Percentiles rank a stretch among this genome's conserved stretches.
Conservation (phyloP, 2,797 vertebrate genomes). For the Octomys mimax region DNA sequence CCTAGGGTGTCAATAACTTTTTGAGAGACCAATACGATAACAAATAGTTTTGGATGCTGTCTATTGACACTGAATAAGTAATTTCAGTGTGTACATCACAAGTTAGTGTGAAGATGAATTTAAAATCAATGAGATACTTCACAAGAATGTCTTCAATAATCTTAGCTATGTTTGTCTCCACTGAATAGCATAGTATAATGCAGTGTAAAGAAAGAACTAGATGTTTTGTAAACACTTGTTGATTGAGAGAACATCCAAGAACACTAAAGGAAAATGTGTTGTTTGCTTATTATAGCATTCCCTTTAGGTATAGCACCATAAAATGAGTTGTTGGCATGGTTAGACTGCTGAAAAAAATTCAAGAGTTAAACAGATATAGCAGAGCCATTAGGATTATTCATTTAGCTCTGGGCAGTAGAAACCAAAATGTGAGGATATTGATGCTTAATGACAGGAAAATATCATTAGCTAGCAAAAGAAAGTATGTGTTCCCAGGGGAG, state of each 20-base stretch:
- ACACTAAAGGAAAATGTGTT: slow-evolving; percentile 57
- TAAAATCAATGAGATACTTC: not conserved
- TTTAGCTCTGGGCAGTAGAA: slow-evolving; percentile 69
- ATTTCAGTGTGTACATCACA: not conserved
- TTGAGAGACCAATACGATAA: not conserved
- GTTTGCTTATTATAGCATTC: slow-evolving; percentile 20
- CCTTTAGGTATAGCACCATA: slow-evolving; percentile 37
- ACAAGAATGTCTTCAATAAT: not conserved
- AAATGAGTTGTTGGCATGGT: slow-evolving; percentile 55
- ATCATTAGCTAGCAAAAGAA: slow-evolving; percentile 70
- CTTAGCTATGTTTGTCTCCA: not conserved
- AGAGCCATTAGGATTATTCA: slow-evolving; percentile 70
- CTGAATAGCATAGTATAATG: not conserved
- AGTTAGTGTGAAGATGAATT: not conserved
- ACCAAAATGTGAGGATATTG: slow-evolving; percentile 23
- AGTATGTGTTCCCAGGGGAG: not conserved
- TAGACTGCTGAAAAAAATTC: slow-evolving; percentile 57
- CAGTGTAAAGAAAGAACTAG: not conserved
- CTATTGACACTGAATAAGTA: not conserved
- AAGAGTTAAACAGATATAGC: slow-evolving; percentile 48
- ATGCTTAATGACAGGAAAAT: slow-evolving; percentile 72
- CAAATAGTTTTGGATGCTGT: not conserved
- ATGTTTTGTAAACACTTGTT: slow-evolving; percentile 16
- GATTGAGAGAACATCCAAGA: slow-evolving; percentile 33
- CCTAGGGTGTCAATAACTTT: not conserved